Conservation (phyloP, 2,888 invertebrate species). For the Anticlea derivata region DNA sequence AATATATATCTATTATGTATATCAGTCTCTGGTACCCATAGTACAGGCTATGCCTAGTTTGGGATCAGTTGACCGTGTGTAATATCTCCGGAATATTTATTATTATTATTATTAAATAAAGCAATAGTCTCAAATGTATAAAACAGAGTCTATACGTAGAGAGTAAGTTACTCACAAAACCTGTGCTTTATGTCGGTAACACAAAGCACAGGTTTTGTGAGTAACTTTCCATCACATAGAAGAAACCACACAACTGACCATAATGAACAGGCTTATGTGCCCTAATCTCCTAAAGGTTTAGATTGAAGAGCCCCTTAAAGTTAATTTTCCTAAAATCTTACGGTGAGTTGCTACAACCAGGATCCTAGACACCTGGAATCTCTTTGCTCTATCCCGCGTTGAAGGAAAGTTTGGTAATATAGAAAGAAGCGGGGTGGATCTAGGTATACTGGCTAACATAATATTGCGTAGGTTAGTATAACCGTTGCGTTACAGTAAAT, state of each 20-base stretch:
- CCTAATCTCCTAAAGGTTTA: constrained; percentile 73
- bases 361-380: constrained; percentile 41
- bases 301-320: constrained; percentile 74
- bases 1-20: too few species aligned
- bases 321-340: constrained; percentile 81
- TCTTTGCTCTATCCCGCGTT: constrained; percentile 29
- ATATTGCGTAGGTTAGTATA: constrained; percentile 46
- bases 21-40: too few species aligned
- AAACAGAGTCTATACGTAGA: too few species aligned
- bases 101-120: too few species aligned
- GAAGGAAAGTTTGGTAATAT: constrained; percentile 27
- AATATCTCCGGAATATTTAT: too few species aligned
- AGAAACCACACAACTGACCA: constrained; percentile 57
- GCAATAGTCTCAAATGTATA: too few species aligned
- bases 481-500: constrained; percentile 9
- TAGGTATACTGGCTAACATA: constrained; percentile 45
- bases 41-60: too few species aligned
- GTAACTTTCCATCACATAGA: neutral
- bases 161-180: too few species aligned
- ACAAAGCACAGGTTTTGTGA: neutral
- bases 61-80: too few species aligned
- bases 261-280: constrained; percentile 59
- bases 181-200: too few species aligned
- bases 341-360: constrained; percentile 56
- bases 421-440: constrained; percentile 46